Percentiles rank a stretch among this genome's conserved stretches.
These are phyloP conservation scores for Lamellibrachia columna DNA, from an alignment of 2,888 invertebrate species.

Conservation along the genomic window DNA sequence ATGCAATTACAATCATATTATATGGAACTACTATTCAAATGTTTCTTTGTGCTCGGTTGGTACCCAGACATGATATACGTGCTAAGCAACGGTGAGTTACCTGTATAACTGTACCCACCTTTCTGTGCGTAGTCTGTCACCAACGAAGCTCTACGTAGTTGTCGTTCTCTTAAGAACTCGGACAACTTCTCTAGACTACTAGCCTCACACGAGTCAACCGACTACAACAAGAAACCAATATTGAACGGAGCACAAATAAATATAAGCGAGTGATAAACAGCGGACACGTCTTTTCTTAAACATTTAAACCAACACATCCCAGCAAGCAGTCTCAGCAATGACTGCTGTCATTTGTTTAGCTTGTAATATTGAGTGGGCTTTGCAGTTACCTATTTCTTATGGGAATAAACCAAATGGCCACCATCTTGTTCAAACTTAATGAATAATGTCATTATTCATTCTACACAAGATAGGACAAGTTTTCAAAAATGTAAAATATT, in stretches of 20 bases:
- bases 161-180: constrained; percentile 29
- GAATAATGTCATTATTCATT: background rate
- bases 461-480: background rate
- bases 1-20: too few relatives aligned
- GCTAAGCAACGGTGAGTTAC: background rate
- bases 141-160: constrained; percentile 26
- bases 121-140: constrained; percentile 24
- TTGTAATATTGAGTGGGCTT: background rate
- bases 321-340: background rate
- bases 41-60: background rate
- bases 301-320: background rate
- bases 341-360: background rate
- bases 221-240: background rate
- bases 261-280: background rate
- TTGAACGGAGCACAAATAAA: background rate
- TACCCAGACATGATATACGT: background rate
- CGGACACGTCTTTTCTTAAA: background rate
- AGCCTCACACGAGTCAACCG: background rate
- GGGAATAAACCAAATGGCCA: background rate
- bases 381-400: background rate
- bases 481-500: background rate
- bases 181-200: constrained; percentile 17
- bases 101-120: constrained; percentile 18
- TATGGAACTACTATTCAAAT: background rate
- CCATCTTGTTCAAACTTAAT: background rate